Evolutionary conservation across 2,888 invertebrate species (phyloP).

Genomic region (Therioaphis trifolii): DNA sequence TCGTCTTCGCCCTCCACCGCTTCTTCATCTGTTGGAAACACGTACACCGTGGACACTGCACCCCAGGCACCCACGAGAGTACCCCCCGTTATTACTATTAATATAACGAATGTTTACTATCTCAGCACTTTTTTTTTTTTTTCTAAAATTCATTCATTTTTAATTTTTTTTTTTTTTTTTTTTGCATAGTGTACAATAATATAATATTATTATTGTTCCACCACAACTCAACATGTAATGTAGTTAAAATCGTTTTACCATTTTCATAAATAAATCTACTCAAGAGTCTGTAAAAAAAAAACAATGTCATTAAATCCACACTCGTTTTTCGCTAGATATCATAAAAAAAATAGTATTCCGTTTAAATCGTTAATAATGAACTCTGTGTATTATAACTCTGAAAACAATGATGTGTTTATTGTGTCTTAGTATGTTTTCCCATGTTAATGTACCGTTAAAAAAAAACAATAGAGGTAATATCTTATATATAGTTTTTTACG

Average conservation of each 20-base stretch:
- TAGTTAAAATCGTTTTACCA: constrained; percentile 6
- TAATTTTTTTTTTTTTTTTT: no score
- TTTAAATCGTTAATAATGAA: no score
- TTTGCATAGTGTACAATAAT: no score
- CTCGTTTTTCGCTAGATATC: constrained; percentile 12
- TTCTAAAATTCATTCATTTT: not conserved
- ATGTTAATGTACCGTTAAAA: no score
- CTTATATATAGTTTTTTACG: no score
- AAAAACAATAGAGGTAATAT: no score
- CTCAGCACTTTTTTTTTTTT: constrained; percentile 58
- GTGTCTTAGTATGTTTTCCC: no score
- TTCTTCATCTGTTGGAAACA: constrained; percentile 87
- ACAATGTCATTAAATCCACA: constrained; percentile 41
- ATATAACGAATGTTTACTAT: constrained; percentile 53
- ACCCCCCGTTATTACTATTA: constrained; percentile 61
- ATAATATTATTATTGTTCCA: not conserved
- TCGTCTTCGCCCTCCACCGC: constrained; percentile 79
- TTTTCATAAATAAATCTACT: constrained; percentile 35
- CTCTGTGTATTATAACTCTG: no score
- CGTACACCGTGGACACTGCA: constrained; percentile 91
- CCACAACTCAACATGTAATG: no score
- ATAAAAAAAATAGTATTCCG: no score
- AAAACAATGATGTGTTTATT: no score
- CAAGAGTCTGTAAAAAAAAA: constrained; percentile 59
- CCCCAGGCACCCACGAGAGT: constrained; percentile 59